Base-by-base conservation (phyloP, 1,140 invertebrate genomes). In the Bombus waltoni region DNA sequence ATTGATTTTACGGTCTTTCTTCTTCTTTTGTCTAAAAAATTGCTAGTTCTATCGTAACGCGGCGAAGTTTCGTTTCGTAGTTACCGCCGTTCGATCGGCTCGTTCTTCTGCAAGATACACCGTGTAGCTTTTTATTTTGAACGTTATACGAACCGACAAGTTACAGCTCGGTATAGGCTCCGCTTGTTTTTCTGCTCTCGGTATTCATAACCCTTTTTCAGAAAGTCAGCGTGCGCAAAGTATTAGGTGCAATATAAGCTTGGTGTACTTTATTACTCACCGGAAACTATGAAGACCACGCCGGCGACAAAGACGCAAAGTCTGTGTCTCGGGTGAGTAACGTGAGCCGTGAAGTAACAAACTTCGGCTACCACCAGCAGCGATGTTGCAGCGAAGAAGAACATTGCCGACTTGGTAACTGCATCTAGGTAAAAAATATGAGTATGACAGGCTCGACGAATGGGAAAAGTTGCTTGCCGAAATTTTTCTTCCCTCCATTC, bases 261-360 rank as follows among this genome's bases (percentile, higher is more conserved):
- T 28, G 57, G 70, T 25, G 32, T 38, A 53, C 35, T 85, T 74
- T 66, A 73, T 78, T 87, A 83, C 90, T 93, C 76, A 94, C 93
- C 93, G 42, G 93, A 94, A 90, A 94, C 91, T 87, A 93, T 94
- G 90, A 97, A 97, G 82, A 97, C 95, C 85, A 97, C 96, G 9
- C 97, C 97, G 18, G 97, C 96, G 74, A 96, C 95, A 91, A 97
- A 97, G 77, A 96, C 96, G 87, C 96, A 96, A 28, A 97, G 93
- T 87, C 95, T 95, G 71, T 96, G 95, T 79, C 94, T 93, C 32
- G 95, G 94, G 65, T 94, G 91, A 57, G 95, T 95, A 90, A 96
- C 95, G 92, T 96, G 96, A 88, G 95, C 96, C 92, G 96, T 95
- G 53, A 97, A 95, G 89, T 97, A 96, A 79, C 96, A 96, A 79